Conservation (phyloP, 2,113 vertebrate species). For the Pelobates fuscus region DNA sequence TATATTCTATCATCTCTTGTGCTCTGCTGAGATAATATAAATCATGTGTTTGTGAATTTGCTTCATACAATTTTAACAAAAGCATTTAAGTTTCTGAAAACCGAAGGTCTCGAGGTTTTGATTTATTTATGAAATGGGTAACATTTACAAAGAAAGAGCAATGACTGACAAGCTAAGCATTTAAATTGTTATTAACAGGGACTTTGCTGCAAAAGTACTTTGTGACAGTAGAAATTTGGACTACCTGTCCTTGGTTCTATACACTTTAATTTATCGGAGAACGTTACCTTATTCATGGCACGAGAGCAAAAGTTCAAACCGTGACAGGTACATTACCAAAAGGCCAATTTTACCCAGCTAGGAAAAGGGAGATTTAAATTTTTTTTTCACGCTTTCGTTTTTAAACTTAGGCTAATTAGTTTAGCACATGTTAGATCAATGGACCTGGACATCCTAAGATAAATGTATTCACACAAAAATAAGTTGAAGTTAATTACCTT, state of each 20-base stretch:
- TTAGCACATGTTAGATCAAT: not conserved
- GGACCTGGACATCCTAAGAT: not conserved
- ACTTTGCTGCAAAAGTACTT: slow-evolving; percentile 60
- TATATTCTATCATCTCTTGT: slow-evolving; percentile 91
- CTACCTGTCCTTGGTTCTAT: slow-evolving; percentile 40
- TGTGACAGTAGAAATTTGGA: slow-evolving; percentile 51
- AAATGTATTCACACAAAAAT: not conserved
- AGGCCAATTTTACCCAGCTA: slow-evolving; percentile 24
- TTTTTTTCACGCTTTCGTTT: not conserved
- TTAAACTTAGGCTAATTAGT: slow-evolving; percentile 29
- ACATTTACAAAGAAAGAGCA: slow-evolving; percentile 79
- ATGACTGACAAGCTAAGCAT: slow-evolving; percentile 70
- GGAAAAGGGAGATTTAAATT: not conserved
- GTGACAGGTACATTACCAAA: slow-evolving; percentile 41
- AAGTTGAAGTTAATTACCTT: too few relatives aligned
- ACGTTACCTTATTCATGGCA: slow-evolving; percentile 24
- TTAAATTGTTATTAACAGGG: slow-evolving; percentile 72
- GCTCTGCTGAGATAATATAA: slow-evolving; percentile 92
- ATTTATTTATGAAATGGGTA: slow-evolving; percentile 80
- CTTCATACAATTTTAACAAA: slow-evolving; percentile 96
- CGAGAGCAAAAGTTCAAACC: slow-evolving; percentile 6
- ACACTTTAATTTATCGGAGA: slow-evolving; percentile 39
- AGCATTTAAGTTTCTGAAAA: slow-evolving; percentile 96
- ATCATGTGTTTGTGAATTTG: slow-evolving; percentile 92
- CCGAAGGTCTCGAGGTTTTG: slow-evolving; percentile 77